Base-by-base conservation (phyloP, 2,888 invertebrate species). In the Notodonta dromedarius region DNA sequence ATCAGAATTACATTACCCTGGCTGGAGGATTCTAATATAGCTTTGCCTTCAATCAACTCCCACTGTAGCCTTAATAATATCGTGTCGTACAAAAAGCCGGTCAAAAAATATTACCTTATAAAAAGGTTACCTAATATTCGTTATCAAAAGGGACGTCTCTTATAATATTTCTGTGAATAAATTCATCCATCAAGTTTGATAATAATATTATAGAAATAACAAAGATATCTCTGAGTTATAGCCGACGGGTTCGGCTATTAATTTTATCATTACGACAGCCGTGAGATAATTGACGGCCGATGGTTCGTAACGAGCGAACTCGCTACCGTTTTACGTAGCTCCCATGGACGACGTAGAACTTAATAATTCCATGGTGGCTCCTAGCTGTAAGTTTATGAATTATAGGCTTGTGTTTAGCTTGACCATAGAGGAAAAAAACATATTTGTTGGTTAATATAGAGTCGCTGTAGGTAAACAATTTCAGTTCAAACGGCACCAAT, bases 251-350 rank as follows among this genome's bases (percentile, higher is more conserved):
- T 57, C 24, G 39, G 52, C 65, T 62, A 70, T 68, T 68, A 65
- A 70, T 66, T 58, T 62, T 69, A 65, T 62, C 60, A 63, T 63
- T 60, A 65, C 55, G 54, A 60, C 60, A 65, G 58, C 48, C 56
- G 56, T 54, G 35, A 64, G 65, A 70, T 74, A 72, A 74, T 74
- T 70, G 75, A 66, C 64, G 65, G 59, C 46, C 58, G 50, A 67
- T 59, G 42, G 57, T 51, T 61, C 56, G 46, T 56, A 61, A 53
- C 40, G 60, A 72, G 40, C 13, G 16, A 39, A 72, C 69, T 73
- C 67, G 56, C 62, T 68, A 51, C 46, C 16, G 55, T 54, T 62
- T 46, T 56, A 42, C 54, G 56, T 51, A 56, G 65, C 51, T 67
- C 60, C 62, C 59, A 69, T 24, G 24, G 24, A 24, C 24, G 24